These are phyloP conservation scores for Pandemis cinnamomeana DNA, from an alignment of 2,888 invertebrate species.

Conservation along the genomic window DNA sequence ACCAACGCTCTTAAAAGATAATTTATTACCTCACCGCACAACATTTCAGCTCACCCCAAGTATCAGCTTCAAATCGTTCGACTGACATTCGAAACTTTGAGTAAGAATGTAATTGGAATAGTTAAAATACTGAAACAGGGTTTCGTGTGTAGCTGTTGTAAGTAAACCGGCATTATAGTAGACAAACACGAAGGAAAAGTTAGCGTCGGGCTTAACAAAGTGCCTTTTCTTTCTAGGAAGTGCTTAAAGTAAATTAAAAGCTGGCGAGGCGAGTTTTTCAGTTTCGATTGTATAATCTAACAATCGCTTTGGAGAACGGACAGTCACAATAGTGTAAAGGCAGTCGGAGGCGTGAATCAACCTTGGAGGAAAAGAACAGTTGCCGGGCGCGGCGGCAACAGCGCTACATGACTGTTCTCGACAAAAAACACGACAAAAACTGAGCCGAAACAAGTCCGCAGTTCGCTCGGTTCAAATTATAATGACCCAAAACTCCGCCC, in stretches of 20 bases:
- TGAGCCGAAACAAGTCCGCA: slow-evolving; percentile 60
- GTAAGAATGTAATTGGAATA: slow-evolving; percentile 60
- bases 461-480: slow-evolving; percentile 71
- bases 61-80: slow-evolving; percentile 50
- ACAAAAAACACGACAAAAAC: slow-evolving; percentile 76
- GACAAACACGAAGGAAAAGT: slow-evolving; percentile 73
- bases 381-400: slow-evolving; percentile 58
- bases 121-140: slow-evolving; percentile 59
- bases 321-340: slow-evolving; percentile 65
- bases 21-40: slow-evolving; percentile 61
- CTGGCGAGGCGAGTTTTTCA: slow-evolving; percentile 62
- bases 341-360: slow-evolving; percentile 62
- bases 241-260: slow-evolving; percentile 68
- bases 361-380: slow-evolving; percentile 77
- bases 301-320: slow-evolving; percentile 65
- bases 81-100: slow-evolving; percentile 54
- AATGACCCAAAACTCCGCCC: slow-evolving; percentile 75
- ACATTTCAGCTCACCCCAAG: slow-evolving; percentile 48
- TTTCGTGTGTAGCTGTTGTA: slow-evolving; percentile 74
- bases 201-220: slow-evolving; percentile 56
- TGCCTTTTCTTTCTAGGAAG: slow-evolving; percentile 72
- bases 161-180: slow-evolving; percentile 67
- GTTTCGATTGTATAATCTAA: slow-evolving; percentile 60
- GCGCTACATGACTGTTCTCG: slow-evolving; percentile 59
- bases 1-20: slow-evolving; percentile 66